Evolutionary conservation across 2,888 invertebrate species (phyloP), one percentile per base, ranked within the genome.

Genomic region (Parnassius smintheus): DNA sequence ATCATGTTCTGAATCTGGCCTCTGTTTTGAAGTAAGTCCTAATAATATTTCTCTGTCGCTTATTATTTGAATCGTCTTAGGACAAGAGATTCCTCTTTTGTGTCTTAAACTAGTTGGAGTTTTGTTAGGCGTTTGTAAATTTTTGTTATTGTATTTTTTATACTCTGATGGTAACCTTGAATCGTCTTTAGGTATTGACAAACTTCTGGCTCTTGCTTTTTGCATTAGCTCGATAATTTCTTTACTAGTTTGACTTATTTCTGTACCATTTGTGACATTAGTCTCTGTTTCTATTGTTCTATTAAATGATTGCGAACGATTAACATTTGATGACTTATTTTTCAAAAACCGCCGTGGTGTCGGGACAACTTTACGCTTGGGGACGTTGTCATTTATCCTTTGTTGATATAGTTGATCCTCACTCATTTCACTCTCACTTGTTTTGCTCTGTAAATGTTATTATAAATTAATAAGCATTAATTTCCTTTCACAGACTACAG

Each of bases 361-460:
- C 49, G 91, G 87, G 61, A 84, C 77, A 56, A 83, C 80, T 77
- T 82, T 92, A 57, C 91, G 89, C 72, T 80, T 88, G 53, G 79
- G 68, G 60, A 68, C 74, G 69, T 76, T 76, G 65, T 75, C 72
- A 69, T 75, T 70, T 64, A 71, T 65, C 73, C 75, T 80, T 67
- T 80, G 82, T 73, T 83, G 83, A 67, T 74, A 77, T 65, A 69
- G 73, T 78, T 86, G 88, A 77, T 92, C 92, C 75, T 92, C 92
- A 85, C 92, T 92, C 92, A 92, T 91, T 79, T 92, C 92, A 88
- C 92, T 92, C 80, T 92, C 92, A 91, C 92, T 92, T 84, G 91
- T 92, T 77, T 91, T 91, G 83, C 80, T 91, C 92, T 92, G 91
- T 75, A 91, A 91, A 91, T 82, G 73, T 85, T 80, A 88, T 83